These are phyloP conservation scores for Tamias sibiricus DNA, from an alignment of 2,113 vertebrate species.

Conservation along the genomic window DNA sequence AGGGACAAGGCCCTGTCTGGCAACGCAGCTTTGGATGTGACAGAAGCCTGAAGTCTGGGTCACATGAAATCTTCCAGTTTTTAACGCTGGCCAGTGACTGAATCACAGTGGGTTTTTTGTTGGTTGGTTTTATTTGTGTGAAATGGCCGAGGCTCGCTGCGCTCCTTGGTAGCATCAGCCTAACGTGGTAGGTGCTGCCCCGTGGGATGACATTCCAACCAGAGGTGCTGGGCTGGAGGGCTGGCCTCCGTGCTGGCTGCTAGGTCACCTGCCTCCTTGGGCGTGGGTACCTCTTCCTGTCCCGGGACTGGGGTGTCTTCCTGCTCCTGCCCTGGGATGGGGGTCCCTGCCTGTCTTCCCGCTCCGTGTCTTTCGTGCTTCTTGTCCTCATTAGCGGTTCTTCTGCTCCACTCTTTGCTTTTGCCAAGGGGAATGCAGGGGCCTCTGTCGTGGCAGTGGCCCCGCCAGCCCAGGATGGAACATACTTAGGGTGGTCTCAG, in stretches of 20 bases:
- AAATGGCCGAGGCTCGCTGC: not conserved
- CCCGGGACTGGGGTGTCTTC: no score
- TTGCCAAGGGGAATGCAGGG: not conserved
- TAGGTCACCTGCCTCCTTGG: not conserved
- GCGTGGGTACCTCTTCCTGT: not conserved
- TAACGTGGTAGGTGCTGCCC: rapidly evolving
- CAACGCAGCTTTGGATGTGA: not conserved
- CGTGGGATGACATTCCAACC: not conserved
- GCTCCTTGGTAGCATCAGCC: not conserved
- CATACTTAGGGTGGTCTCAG: not conserved
- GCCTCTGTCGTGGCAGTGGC: not conserved
- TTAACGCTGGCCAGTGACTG: not conserved
- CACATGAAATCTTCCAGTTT: not conserved
- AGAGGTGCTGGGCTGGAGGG: no score
- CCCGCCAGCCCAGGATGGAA: no score
- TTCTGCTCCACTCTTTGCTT: not conserved
- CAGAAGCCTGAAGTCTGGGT: not conserved
- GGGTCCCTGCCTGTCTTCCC: not conserved
- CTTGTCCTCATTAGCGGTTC: not conserved
- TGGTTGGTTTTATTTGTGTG: no score
- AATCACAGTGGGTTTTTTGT: not conserved
- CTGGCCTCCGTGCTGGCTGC: not conserved
- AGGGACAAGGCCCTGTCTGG: no score
- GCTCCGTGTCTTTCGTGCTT: no score
- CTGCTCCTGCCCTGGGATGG: no score